A percentile compares a stretch with the other conserved stretches of the same genome.
phyloP scores from a whole-genome alignment of 1,140 invertebrate species.

The Cheumatopsyche charites region DNA sequence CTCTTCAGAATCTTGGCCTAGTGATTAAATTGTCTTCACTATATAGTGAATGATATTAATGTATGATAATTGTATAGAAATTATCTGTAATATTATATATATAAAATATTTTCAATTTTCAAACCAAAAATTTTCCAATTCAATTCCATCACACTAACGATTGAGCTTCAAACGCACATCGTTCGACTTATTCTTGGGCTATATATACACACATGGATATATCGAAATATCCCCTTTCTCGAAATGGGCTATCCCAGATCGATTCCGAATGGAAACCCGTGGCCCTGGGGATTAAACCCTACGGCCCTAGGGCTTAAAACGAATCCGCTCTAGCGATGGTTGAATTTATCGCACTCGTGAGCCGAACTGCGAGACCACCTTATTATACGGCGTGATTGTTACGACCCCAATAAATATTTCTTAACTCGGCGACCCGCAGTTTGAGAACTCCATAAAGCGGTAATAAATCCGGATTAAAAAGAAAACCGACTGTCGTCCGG shows the following conservation, averaged over 20 bases:
- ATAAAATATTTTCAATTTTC: no score
- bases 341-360: conserved; percentile 37
- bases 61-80: no score
- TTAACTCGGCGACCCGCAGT: background rate
- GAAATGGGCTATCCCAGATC: conserved; percentile 4
- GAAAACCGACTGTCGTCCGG: no score
- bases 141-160: no score
- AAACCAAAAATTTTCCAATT: no score
- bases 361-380: conserved; percentile 16
- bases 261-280: background rate
- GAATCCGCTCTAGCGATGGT: conserved; percentile 28
- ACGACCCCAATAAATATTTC: conserved; percentile 27
- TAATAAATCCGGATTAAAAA: background rate
- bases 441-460: background rate
- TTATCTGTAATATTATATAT: no score
- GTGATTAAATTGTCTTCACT: no score
- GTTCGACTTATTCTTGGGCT: no score
- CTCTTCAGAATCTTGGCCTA: no score
- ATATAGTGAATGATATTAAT: no score
- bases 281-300: conserved; percentile 27
- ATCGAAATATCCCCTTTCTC: conserved; percentile 3
- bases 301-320: conserved; percentile 34
- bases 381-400: conserved; percentile 27
- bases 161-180: no score
- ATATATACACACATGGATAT: no score